Evolutionary conservation across 2,797 vertebrate species (phyloP).

Genomic region (Philypnodon macrostomus): DNA sequence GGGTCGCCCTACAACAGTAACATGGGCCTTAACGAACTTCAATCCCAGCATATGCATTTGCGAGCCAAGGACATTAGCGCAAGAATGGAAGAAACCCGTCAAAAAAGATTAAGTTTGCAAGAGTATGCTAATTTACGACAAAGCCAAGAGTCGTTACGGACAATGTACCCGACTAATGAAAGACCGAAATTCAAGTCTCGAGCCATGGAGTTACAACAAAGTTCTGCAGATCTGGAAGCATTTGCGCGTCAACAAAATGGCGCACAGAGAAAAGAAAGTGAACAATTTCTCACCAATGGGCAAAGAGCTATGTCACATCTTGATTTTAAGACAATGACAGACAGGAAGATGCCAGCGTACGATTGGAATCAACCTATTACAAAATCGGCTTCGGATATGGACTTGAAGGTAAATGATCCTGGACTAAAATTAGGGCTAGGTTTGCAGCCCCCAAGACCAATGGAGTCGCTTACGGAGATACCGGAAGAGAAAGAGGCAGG

Average conservation of each 20-base stretch:
- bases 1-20: conserved; percentile 50
- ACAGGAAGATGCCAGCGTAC: conserved; percentile 26
- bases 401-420: conserved; percentile 64
- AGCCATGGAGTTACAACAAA: conserved; percentile 55
- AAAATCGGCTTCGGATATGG: conserved; percentile 75
- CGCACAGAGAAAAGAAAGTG: conserved; percentile 11
- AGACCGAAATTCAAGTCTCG: conserved; percentile 56
- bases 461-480: conserved; percentile 83
- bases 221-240: conserved; percentile 34
- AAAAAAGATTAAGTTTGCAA: conserved; percentile 86
- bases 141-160: conserved; percentile 74
- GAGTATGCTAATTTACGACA: conserved; percentile 70
- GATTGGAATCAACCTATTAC: conserved; percentile 50
- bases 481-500: conserved; percentile 83
- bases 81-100: conserved; percentile 70
- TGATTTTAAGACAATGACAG: conserved; percentile 40
- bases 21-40: conserved; percentile 52
- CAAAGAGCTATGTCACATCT: conserved; percentile 60
- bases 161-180: conserved; percentile 74
- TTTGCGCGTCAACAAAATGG: conserved; percentile 19
- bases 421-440: conserved; percentile 70
- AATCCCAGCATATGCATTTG: conserved; percentile 41
- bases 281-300: conserved; percentile 22
- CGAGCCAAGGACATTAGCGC: conserved; percentile 52
- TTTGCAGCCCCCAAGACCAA: conserved; percentile 78